Evolutionary conservation across 2,888 invertebrate species (phyloP).

Genomic region (Polyommatus icarus): DNA sequence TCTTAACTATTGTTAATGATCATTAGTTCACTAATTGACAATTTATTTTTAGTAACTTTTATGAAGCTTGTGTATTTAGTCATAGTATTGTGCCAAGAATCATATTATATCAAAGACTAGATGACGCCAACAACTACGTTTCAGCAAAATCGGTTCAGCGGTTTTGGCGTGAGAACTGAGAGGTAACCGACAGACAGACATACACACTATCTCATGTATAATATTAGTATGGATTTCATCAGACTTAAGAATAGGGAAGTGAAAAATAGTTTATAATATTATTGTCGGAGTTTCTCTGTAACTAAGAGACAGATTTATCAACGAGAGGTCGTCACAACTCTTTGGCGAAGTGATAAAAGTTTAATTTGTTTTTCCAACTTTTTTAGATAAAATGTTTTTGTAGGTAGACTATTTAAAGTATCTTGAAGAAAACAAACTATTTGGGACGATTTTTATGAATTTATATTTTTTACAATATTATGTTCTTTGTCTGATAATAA

Average conservation of each 20-base stretch:
- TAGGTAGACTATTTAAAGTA: background rate
- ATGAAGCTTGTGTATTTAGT: too few species aligned
- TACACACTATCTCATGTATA: too few species aligned
- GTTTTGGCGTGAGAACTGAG: too few species aligned
- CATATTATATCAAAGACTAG: too few species aligned
- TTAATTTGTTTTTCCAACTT: slow-evolving; percentile 12
- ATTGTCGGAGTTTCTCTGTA: background rate
- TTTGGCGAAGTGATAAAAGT: background rate
- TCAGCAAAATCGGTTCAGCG: too few species aligned
- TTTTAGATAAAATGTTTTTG: slow-evolving; percentile 6
- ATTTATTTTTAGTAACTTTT: too few species aligned
- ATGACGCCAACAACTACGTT: too few species aligned
- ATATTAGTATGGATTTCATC: background rate
- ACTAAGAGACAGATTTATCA: background rate
- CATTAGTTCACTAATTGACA: too few species aligned
- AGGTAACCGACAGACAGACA: too few species aligned
- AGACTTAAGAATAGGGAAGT: background rate
- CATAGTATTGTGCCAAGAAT: too few species aligned
- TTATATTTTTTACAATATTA: background rate
- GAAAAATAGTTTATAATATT: background rate
- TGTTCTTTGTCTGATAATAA: background rate
- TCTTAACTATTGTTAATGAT: too few species aligned
- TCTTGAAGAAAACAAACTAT: background rate
- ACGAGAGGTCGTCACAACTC: slow-evolving; percentile 1
- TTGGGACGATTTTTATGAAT: background rate